These are phyloP conservation scores for Acanthococcus lagerstroemiae DNA, from an alignment of 2,888 invertebrate genomes.

Conservation along the genomic window DNA sequence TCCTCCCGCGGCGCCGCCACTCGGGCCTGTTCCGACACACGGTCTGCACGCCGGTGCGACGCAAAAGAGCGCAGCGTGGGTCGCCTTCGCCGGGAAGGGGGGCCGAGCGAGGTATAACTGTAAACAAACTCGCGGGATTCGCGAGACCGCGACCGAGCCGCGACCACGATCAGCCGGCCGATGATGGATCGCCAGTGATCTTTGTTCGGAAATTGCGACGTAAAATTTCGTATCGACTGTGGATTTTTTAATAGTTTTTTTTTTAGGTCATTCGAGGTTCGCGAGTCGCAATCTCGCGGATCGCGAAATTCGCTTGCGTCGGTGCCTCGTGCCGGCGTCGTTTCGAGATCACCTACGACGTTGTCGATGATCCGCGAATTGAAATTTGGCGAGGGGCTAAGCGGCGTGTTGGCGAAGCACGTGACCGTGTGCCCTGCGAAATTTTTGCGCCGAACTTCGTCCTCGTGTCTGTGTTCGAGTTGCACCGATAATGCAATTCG, in stretches of 20 bases:
- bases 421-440: too few relatives aligned
- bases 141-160: neutral
- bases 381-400: too few relatives aligned
- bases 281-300: too few relatives aligned
- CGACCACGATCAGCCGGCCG: neutral
- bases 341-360: too few relatives aligned
- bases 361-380: too few relatives aligned
- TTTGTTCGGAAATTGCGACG: constrained; percentile 14
- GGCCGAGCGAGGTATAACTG: constrained; percentile 5
- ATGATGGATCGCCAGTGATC: neutral
- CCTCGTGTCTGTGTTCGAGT: too few relatives aligned
- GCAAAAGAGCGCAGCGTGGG: constrained; percentile 2
- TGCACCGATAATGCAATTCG: too few relatives aligned
- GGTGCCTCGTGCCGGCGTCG: too few relatives aligned
- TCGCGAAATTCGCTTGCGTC: constrained; percentile 1
- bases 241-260: too few relatives aligned
- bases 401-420: too few relatives aligned
- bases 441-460: too few relatives aligned
- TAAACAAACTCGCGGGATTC: constrained; percentile 8
- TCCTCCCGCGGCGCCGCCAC: neutral
- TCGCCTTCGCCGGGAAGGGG: neutral
- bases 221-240: constrained; percentile 4
- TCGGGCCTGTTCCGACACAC: neutral
- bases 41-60: too few relatives aligned
- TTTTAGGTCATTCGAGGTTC: constrained; percentile 18